Conservation (phyloP, 2,888 invertebrate species). For the Eilema griseolum region DNA sequence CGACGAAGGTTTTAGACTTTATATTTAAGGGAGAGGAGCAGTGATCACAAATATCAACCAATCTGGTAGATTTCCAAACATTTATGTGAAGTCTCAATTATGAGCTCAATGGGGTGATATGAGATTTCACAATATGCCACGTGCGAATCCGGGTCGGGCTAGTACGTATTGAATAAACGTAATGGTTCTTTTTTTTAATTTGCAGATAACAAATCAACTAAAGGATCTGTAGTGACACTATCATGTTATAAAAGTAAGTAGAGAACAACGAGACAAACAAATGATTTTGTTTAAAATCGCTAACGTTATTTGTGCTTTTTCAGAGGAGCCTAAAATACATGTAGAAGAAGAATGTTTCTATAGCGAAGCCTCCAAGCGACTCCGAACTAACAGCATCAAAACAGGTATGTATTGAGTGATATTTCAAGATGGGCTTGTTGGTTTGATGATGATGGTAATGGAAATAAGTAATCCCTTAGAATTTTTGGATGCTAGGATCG, state of each 20-base stretch:
- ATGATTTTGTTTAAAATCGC: background rate
- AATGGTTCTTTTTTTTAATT: constrained; percentile 55
- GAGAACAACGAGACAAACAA: background rate
- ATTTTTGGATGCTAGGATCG: no score
- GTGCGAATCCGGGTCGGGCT: no score
- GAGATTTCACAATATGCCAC: no score
- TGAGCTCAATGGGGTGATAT: no score
- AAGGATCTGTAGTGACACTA: constrained; percentile 86
- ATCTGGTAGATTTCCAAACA: no score
- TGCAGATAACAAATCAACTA: constrained; percentile 87
- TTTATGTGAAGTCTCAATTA: no score
- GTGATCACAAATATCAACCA: no score
- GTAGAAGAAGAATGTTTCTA: constrained; percentile 80
- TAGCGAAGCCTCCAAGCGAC: constrained; percentile 71
- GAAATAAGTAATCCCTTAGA: no score
- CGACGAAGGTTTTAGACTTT: no score
- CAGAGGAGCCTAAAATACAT: constrained; percentile 83
- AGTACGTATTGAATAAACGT: background rate
- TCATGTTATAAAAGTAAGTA: constrained; percentile 89
- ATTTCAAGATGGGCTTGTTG: no score
- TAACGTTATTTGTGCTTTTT: constrained; percentile 32
- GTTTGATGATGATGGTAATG: no score
- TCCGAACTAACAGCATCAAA: constrained; percentile 76
- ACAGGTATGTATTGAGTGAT: constrained; percentile 58
- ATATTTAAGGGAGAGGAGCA: no score